These are phyloP conservation scores for Vidua macroura DNA, from an alignment of 2,113 vertebrate species.

Conservation along the genomic window DNA sequence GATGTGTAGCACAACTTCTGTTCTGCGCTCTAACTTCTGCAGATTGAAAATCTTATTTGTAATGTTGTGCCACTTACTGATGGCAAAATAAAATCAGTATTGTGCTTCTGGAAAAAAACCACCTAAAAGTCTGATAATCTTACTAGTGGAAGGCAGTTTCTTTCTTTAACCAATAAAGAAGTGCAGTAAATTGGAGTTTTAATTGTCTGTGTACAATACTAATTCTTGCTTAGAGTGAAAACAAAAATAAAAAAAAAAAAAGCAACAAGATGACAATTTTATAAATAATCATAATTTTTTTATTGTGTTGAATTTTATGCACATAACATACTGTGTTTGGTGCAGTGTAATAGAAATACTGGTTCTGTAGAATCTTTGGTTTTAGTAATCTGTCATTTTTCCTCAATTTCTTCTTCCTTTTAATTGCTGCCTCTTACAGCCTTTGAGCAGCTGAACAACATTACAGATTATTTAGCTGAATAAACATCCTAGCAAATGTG, in stretches of 20 bases:
- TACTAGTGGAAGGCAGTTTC: not conserved
- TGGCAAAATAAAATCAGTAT: not conserved
- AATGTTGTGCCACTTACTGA: not conserved
- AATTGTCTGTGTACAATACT: not conserved
- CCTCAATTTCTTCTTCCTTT: not conserved
- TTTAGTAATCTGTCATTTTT: not conserved
- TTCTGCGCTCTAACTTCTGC: not conserved
- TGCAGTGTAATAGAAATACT: not conserved
- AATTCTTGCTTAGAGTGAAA: not conserved
- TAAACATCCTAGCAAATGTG: not conserved
- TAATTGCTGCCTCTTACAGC: not conserved
- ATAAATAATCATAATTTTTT: not conserved
- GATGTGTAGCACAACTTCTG: not conserved
- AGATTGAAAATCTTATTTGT: not conserved
- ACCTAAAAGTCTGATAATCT: not conserved
- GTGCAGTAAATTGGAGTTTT: not conserved
- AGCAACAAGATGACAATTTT: not conserved
- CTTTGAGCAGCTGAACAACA: not conserved
- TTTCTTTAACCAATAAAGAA: not conserved
- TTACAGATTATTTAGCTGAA: constrained; percentile 34
- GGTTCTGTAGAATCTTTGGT: not conserved
- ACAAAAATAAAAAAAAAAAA: not conserved
- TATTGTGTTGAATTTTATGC: not conserved
- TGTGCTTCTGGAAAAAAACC: not conserved
- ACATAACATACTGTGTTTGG: not conserved